Conservation (phyloP, 2,113 vertebrate species). For the Drymodes brunneopygia region DNA sequence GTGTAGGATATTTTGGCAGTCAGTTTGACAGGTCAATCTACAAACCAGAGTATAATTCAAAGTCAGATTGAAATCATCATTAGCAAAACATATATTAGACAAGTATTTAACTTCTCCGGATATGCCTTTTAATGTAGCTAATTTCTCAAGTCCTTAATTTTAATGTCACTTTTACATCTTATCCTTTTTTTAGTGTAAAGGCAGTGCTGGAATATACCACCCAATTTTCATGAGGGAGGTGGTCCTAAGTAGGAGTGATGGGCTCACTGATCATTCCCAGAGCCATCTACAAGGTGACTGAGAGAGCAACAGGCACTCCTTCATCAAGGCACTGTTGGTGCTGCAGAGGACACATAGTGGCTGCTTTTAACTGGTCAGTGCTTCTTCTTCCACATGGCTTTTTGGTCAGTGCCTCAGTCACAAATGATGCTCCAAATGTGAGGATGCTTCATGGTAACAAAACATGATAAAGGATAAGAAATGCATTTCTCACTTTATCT, state of each 20-base stretch:
- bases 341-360: accelerated
- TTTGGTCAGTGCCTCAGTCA: neutral
- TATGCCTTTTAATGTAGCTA: neutral
- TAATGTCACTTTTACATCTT: neutral
- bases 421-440: neutral
- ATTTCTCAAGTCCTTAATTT: neutral
- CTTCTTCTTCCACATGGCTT: neutral
- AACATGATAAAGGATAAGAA: neutral
- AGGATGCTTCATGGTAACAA: neutral
- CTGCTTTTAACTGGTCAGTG: neutral
- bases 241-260: neutral
- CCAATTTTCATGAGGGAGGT: neutral
- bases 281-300: neutral
- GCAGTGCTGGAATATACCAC: neutral
- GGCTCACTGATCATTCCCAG: neutral
- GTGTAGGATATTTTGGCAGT: neutral
- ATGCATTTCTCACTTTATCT: neutral
- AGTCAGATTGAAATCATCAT: neutral
- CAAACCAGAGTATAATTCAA: neutral
- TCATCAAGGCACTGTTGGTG: neutral
- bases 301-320: neutral
- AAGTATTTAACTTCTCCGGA: neutral
- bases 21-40: neutral
- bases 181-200: neutral
- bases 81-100: neutral